Evolutionary conservation across 1,140 invertebrate genomes (phyloP).

Genomic region (Meteorus sp.): DNA sequence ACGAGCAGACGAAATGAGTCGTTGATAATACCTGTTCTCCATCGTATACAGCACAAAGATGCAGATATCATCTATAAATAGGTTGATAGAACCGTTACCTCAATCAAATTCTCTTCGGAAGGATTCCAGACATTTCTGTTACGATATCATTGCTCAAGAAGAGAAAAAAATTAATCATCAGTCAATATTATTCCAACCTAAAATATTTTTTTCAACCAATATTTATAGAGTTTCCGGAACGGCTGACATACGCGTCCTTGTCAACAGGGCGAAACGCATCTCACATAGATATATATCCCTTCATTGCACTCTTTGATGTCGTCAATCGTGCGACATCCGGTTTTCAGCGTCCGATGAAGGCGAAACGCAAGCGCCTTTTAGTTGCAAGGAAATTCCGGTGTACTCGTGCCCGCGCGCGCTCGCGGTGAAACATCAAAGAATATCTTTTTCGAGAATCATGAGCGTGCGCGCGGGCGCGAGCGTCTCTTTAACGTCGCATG

Average conservation of each 20-base stretch:
- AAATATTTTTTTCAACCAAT: background rate
- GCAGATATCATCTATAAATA: too few relatives aligned
- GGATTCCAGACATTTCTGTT: too few relatives aligned
- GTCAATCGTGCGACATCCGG: constrained; percentile 3
- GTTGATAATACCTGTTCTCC: too few relatives aligned
- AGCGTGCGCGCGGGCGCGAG: background rate
- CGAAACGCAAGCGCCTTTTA: too few relatives aligned
- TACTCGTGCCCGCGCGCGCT: too few relatives aligned
- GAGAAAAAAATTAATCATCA: too few relatives aligned
- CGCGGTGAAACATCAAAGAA: background rate
- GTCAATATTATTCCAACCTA: background rate
- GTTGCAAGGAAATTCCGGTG: background rate
- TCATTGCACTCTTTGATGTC: background rate
- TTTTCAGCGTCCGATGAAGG: too few relatives aligned
- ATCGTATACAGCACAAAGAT: too few relatives aligned
- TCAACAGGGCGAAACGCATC: background rate
- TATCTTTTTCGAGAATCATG: background rate
- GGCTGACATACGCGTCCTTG: background rate
- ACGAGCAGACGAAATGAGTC: too few relatives aligned
- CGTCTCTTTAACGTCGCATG: background rate
- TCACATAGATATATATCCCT: background rate
- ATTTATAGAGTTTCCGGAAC: background rate
- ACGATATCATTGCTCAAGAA: too few relatives aligned
- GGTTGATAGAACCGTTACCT: too few relatives aligned
- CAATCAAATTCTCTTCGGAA: too few relatives aligned